A percentile compares a stretch with the other conserved stretches of the same genome.
Conservation (phyloP, 2,888 invertebrate genomes). For the Drosophila maculinotata region DNA sequence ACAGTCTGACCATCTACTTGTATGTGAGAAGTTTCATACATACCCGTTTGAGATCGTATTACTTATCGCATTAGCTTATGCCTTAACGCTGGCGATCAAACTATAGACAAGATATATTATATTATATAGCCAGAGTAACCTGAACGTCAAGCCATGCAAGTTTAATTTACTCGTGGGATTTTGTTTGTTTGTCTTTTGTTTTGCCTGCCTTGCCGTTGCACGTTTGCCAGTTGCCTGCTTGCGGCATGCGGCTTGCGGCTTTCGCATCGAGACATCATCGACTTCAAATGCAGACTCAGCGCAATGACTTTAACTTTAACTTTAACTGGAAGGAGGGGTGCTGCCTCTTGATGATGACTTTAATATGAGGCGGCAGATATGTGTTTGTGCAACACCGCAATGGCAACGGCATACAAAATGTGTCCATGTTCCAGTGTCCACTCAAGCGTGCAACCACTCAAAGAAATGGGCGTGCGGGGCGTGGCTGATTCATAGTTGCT, state of each 20-base stretch:
- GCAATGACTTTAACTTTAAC: conserved; percentile 66
- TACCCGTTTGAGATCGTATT: conserved; percentile 20
- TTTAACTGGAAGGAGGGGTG: conserved; percentile 8
- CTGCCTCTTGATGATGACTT: conserved; percentile 48
- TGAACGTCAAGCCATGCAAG: conserved; percentile 58
- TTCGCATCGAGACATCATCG: conserved; percentile 51
- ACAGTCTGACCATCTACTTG: conserved; percentile 11
- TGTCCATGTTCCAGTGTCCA: conserved; percentile 68
- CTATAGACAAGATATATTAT: conserved; percentile 29
- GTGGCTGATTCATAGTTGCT: conserved; percentile 31
- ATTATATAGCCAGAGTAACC: conserved; percentile 34
- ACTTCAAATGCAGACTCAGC: conserved; percentile 66
- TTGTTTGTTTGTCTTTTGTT: conserved; percentile 37
- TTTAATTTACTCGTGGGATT: conserved; percentile 76
- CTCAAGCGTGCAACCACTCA: conserved; percentile 58
- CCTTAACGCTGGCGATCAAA: conserved; percentile 24
- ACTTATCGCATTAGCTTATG: conserved; percentile 27
- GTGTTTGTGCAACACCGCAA: conserved; percentile 19
- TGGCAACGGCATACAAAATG: conserved; percentile 48
- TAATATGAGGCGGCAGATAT: conserved; percentile 35
- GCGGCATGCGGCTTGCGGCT: conserved; percentile 17
- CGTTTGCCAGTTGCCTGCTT: too few species aligned
- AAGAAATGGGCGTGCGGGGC: conserved; percentile 26
- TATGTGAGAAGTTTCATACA: not conserved
- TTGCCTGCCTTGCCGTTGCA: conserved; percentile 14